A percentile compares a stretch with the other conserved stretches of the same genome.
These are phyloP conservation scores for Pelochelys cantorii DNA, from an alignment of 2,797 vertebrate genomes.

Conservation along the genomic window DNA sequence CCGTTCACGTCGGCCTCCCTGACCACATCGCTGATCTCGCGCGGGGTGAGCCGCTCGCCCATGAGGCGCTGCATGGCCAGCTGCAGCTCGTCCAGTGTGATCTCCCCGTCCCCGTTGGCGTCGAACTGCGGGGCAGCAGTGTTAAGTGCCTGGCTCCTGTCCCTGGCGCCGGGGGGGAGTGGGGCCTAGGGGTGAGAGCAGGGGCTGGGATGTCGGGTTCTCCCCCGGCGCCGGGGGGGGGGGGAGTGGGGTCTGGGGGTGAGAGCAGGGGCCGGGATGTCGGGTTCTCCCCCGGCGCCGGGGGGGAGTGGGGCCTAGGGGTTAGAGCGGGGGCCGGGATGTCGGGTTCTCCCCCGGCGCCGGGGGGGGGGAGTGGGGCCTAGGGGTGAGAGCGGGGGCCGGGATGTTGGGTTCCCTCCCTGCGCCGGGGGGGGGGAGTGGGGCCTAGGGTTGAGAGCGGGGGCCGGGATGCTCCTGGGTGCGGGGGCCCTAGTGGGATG, in stretches of 20 bases:
- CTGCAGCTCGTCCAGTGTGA: slow-evolving; percentile 73
- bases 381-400: too few species aligned
- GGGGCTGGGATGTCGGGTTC: too few species aligned
- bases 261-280: neutral
- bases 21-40: slow-evolving; percentile 75
- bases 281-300: too few species aligned
- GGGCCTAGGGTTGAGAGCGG: too few species aligned
- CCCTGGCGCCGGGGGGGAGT: neutral
- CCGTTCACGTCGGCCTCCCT: slow-evolving; percentile 76
- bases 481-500: too few species aligned
- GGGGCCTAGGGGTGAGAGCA: neutral
- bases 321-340: neutral
- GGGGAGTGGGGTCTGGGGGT: neutral
- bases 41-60: slow-evolving; percentile 70
- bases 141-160: neutral
- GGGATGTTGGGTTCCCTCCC: neutral
- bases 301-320: neutral
- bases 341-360: too few species aligned
- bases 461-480: neutral
- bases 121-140: slow-evolving; percentile 69
- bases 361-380: too few species aligned
- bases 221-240: neutral
- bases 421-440: neutral
- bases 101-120: slow-evolving; percentile 75
- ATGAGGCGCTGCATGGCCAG: slow-evolving; percentile 78